phyloP scores from a whole-genome alignment of 2,797 vertebrate genomes.

The Dipus sagitta region DNA sequence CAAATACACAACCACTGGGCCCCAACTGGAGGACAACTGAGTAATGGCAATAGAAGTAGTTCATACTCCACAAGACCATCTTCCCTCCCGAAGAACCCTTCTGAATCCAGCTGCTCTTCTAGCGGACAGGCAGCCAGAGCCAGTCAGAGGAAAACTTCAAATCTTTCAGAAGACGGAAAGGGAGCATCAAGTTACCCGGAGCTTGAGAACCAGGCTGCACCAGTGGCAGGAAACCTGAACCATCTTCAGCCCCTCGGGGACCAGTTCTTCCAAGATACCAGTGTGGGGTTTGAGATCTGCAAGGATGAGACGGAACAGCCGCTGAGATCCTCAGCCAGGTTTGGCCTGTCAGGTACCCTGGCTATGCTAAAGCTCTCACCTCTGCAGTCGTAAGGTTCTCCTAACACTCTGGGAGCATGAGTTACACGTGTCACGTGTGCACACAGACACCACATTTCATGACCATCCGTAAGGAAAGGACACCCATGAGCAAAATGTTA shows the following conservation, averaged over 20 bases:
- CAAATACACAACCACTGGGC: slow-evolving; percentile 81
- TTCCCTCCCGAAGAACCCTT: slow-evolving; percentile 36
- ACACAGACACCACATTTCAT: accelerated
- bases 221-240: slow-evolving; percentile 85
- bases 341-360: slow-evolving; percentile 89
- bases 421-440: accelerated
- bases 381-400: neutral
- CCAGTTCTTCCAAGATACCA: slow-evolving; percentile 85
- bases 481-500: neutral
- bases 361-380: neutral
- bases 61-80: slow-evolving; percentile 53
- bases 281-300: slow-evolving; percentile 87
- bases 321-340: slow-evolving; percentile 82
- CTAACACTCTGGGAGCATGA: neutral
- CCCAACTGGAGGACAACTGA: slow-evolving; percentile 82
- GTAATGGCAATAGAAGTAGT: slow-evolving; percentile 83
- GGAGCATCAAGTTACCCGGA: neutral
- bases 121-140: slow-evolving; percentile 80
- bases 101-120: neutral
- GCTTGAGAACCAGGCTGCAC: slow-evolving; percentile 82
- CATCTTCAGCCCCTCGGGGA: slow-evolving; percentile 83
- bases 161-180: slow-evolving; percentile 79
- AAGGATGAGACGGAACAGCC: slow-evolving; percentile 88
- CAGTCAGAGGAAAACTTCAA: slow-evolving; percentile 71
- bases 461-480: accelerated